A percentile compares a stretch with the other conserved stretches of the same genome.
phyloP scores from a whole-genome alignment of 2,797 vertebrate genomes.

The Petrocephalus schoutedeni region DNA sequence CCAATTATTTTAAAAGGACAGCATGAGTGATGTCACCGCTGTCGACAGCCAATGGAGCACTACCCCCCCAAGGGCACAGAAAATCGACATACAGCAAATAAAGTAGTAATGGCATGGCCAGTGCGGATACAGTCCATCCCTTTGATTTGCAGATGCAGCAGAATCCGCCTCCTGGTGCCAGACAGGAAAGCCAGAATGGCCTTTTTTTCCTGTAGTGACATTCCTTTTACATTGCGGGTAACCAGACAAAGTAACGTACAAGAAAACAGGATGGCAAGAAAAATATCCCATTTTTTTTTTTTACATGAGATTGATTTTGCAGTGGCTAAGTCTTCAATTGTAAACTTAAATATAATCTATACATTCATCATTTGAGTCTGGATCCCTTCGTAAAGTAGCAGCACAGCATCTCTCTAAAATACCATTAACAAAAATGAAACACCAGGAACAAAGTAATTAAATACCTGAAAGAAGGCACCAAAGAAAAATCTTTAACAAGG shows the following conservation, averaged over 20 bases:
- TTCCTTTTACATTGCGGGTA: neutral
- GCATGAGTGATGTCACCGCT: neutral
- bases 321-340: neutral
- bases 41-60: neutral
- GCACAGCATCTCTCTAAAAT: conserved; percentile 33
- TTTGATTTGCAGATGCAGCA: conserved; percentile 1
- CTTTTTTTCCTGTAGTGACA: neutral
- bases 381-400: conserved; percentile 34
- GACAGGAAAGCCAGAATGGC: neutral
- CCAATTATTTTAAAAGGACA: neutral
- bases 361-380: neutral
- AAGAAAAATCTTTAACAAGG: conserved; percentile 38
- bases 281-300: neutral
- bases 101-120: neutral
- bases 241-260: neutral
- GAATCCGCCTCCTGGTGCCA: neutral
- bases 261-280: neutral
- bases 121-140: neutral
- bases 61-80: neutral
- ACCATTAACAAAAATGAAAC: conserved; percentile 18
- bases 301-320: neutral
- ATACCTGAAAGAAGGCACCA: conserved; percentile 63
- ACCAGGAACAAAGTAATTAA: conserved; percentile 22
- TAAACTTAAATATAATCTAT: neutral
- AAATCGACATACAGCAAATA: neutral